Base-by-base conservation (phyloP, 2,797 vertebrate species). In the Taenioides sp. region DNA sequence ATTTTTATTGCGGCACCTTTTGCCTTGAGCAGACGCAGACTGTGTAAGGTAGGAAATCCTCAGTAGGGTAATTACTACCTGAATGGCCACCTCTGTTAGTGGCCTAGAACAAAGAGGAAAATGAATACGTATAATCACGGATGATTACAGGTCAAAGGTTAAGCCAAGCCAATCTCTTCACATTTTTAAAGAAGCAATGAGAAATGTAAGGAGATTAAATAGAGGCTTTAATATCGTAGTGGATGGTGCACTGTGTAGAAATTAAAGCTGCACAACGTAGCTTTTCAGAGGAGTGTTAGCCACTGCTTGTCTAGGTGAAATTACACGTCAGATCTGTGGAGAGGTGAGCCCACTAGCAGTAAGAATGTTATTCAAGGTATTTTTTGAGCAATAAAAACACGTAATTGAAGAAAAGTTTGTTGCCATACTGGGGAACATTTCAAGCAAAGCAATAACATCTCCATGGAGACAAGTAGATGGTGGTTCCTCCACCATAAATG, bases 81-180 rank as follows among this genome's bases (percentile, higher is more conserved):
- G 28, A 70, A 74, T 60, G 71, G 70, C 79, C 78, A 76, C 65
- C 79, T 66, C 59, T 75, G 49, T 69, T 74, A 74, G 70, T 82
- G 75, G 86, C 83, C 80, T 73, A 66, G 78, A 83, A 90, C 83
- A 87, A 82, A 82, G 83, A 75, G 70, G 81, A 80, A 77, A 83
- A 80, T 74, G 84, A 89, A 88, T 77, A 81, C 82, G 74, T 67
- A 77, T 90, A 91, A 92, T 91, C 87, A 82, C 82, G 75, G 75
- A 63, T 86, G 86, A 90, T 91, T 89, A 80, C 80, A 72, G 70
- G 76, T 72, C 74, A 84, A 88, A 88, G 90, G 89, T 92, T 93
- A 89, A 91, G 72, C 76, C 69, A 77, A 84, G 25, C 20, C 65
- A 66, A 52, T 66, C 49, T 66, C 65, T 66, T 9, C 31, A 11